phyloP scores from a whole-genome alignment of 1,140 invertebrate species.

The Drosophila tropicalis region DNA sequence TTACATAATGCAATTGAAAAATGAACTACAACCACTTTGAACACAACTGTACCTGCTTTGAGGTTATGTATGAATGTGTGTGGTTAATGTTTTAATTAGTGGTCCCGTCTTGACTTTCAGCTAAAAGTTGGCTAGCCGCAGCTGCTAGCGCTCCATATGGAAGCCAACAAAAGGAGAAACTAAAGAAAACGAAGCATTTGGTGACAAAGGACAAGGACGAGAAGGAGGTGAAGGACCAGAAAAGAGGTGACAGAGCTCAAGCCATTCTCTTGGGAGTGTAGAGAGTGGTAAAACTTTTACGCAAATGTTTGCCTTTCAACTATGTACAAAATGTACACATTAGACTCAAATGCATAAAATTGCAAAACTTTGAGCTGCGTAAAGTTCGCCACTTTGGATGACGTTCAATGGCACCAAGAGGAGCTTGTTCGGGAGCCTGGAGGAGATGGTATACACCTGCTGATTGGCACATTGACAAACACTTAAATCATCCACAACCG shows the following conservation, averaged over 20 bases:
- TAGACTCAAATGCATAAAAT: slow-evolving; percentile 78
- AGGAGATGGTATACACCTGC: slow-evolving; percentile 1
- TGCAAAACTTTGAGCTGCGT: slow-evolving; percentile 55
- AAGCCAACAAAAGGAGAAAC: not conserved
- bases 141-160: slow-evolving; percentile 24
- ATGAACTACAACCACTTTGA: not conserved
- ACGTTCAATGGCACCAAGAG: not conserved
- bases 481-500: slow-evolving; percentile 6
- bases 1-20: slow-evolving; percentile 17
- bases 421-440: too few species aligned
- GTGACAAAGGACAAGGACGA: too few species aligned
- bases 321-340: slow-evolving; percentile 57
- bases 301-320: slow-evolving; percentile 62
- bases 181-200: not conserved
- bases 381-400: not conserved
- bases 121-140: slow-evolving; percentile 39
- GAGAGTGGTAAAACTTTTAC: slow-evolving; percentile 45
- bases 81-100: slow-evolving; percentile 37
- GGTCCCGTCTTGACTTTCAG: slow-evolving; percentile 19
- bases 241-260: not conserved
- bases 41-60: not conserved
- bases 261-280: not conserved
- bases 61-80: not conserved
- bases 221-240: too few species aligned
- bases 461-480: slow-evolving; percentile 1